Conservation (phyloP, 2,797 vertebrate species). For the Otus scops region DNA sequence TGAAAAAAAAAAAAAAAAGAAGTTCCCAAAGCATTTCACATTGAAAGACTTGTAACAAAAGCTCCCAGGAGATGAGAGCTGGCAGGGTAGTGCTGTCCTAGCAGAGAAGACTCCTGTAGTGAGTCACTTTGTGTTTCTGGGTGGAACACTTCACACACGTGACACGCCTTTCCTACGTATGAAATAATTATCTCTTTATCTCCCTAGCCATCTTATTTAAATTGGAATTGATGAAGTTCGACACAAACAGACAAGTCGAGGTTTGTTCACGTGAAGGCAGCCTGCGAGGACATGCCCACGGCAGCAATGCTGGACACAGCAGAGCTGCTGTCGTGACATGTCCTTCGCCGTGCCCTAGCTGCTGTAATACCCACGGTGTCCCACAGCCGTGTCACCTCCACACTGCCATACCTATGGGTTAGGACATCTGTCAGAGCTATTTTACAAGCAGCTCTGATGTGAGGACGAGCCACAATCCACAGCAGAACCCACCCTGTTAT, state of each 20-base stretch:
- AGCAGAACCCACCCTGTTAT: slow-evolving; percentile 47
- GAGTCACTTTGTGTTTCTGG: slow-evolving; percentile 22
- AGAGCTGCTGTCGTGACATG: background rate
- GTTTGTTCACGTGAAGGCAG: background rate
- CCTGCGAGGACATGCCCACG: background rate
- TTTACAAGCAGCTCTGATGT: background rate
- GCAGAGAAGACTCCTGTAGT: background rate
- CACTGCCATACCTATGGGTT: rapidly evolving
- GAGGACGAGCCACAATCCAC: slow-evolving; percentile 27
- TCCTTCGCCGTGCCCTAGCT: background rate
- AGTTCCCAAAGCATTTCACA: background rate
- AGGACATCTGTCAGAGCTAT: background rate
- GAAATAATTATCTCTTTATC: slow-evolving; percentile 51
- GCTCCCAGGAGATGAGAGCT: background rate
- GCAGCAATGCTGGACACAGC: background rate
- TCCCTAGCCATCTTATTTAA: slow-evolving; percentile 43
- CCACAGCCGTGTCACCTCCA: background rate
- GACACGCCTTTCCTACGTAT: background rate
- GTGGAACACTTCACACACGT: background rate
- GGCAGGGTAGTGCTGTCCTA: background rate
- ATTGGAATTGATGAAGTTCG: slow-evolving; percentile 14
- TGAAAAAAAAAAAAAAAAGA: background rate
- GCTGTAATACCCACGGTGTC: background rate
- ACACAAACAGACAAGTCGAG: slow-evolving; percentile 57
- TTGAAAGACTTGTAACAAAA: background rate